These are phyloP conservation scores for Vespertilio murinus DNA, from an alignment of 2,797 vertebrate species.

Conservation along the genomic window DNA sequence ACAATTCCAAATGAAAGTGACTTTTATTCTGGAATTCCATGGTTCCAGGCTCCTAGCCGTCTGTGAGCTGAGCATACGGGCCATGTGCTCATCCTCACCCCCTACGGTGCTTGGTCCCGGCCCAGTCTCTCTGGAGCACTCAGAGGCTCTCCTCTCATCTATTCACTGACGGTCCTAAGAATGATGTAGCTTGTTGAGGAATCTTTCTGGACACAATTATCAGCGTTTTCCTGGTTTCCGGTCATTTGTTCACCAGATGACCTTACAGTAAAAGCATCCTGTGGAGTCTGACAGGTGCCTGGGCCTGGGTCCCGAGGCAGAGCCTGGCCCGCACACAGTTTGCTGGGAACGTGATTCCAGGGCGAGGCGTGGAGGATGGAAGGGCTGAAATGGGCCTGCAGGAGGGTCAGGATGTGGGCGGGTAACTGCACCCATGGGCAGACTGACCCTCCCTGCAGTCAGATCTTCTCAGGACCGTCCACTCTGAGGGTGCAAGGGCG, in stretches of 20 bases:
- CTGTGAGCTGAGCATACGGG: not conserved
- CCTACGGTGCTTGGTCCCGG: no score
- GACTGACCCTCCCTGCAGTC: accelerated
- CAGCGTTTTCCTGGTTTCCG: not conserved
- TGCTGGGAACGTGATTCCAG: not conserved
- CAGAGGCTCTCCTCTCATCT: not conserved
- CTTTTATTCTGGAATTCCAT: not conserved
- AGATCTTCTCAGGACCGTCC: not conserved
- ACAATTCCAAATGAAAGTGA: not conserved
- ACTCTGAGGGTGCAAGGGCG: not conserved
- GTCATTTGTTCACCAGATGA: not conserved
- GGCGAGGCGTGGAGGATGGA: accelerated
- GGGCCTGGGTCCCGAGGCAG: not conserved
- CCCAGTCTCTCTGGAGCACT: not conserved
- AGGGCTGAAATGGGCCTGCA: accelerated
- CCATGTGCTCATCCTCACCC: accelerated
- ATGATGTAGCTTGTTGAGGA: not conserved
- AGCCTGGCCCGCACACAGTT: not conserved
- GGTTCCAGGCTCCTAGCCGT: not conserved
- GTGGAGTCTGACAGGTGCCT: accelerated
- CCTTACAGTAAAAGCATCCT: not conserved
- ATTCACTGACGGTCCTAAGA: not conserved
- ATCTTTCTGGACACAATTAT: not conserved
- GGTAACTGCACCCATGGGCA: not conserved
- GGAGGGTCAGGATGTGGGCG: accelerated